Evolutionary conservation across 2,113 vertebrate genomes (phyloP), one percentile per base, ranked within the genome.

Genomic region (Chaetodon trifascialis): DNA sequence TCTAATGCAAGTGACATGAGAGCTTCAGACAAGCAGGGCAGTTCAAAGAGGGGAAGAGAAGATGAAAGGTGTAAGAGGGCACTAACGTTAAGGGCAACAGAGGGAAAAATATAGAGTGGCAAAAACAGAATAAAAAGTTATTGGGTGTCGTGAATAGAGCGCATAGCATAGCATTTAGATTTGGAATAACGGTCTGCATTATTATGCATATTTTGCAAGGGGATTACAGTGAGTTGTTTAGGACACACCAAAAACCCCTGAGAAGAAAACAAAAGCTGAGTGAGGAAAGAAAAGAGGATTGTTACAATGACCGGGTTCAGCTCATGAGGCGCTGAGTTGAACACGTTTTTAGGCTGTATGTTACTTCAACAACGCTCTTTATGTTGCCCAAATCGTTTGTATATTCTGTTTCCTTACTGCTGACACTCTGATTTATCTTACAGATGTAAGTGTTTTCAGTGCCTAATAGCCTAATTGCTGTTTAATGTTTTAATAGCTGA

Each of bases 211-310:
- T 87, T 89, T 88, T 68, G 86, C 62, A 87, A 87, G 73, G 6
- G 88, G 90, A 90, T 94, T 92, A 91, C 59, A 75, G 80, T 2
- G 80, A 75, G 73, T 79, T 91, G 83, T 86, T 87, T 86, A 76
- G 78, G 60, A 84, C 76, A 85, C 54, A 82, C 21, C 5, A 68
- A 66, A 80, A 84, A 90, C 73, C 76, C 78, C 72, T 54, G 62
- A 80, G 51, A 74, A 70, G 73, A 82, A 84, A 88, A 88, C 68
- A 90, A 89, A 83, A 62, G 51, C 83, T 63, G 40, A 74, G 73
- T 11, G 4, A 64, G 68, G 46, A 60, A 66, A 84, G 79, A 80
- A 91, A 91, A 92, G 91, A 84, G 86, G 88, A 90, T 93, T 93
- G 86, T 88, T 2, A 72, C 62, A 76, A 88, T 89, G 89, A 60